Evolutionary conservation across 2,113 vertebrate species (phyloP).

Genomic region (Galbula dea): DNA sequence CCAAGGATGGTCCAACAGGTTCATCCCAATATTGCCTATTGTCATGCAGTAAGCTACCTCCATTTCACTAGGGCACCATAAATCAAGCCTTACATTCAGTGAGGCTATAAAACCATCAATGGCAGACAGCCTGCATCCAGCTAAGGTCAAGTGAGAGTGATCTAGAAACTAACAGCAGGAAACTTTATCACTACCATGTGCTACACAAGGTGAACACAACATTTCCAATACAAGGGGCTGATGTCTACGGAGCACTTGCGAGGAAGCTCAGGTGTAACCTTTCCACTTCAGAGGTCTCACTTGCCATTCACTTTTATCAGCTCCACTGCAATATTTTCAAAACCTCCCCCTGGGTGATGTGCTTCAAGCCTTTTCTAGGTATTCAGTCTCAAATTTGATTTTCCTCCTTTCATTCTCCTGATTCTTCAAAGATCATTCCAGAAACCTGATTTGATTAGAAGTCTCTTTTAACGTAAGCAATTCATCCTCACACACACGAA

Average conservation of each 20-base stretch:
- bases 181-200: neutral
- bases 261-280: neutral
- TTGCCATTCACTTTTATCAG: neutral
- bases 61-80: neutral
- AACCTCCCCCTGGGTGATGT: constrained; percentile 41
- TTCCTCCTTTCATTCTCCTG: constrained; percentile 38
- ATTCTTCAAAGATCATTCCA: constrained; percentile 64
- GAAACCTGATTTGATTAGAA: constrained; percentile 65
- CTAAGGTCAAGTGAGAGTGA: neutral
- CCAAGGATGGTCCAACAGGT: neutral
- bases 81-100: neutral
- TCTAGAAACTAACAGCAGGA: neutral
- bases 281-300: neutral
- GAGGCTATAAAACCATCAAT: constrained; percentile 6
- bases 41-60: neutral
- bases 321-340: constrained; percentile 35
- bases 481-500: constrained; percentile 25
- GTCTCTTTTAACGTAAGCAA: constrained; percentile 63
- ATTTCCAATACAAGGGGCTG: neutral
- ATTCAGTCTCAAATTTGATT: constrained; percentile 51
- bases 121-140: neutral
- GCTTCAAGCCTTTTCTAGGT: constrained; percentile 44
- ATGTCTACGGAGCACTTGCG: neutral
- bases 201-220: neutral
- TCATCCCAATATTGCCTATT: neutral